Conservation (phyloP, 2,113 vertebrate genomes). For the Ptychochromis oligacanthus region DNA sequence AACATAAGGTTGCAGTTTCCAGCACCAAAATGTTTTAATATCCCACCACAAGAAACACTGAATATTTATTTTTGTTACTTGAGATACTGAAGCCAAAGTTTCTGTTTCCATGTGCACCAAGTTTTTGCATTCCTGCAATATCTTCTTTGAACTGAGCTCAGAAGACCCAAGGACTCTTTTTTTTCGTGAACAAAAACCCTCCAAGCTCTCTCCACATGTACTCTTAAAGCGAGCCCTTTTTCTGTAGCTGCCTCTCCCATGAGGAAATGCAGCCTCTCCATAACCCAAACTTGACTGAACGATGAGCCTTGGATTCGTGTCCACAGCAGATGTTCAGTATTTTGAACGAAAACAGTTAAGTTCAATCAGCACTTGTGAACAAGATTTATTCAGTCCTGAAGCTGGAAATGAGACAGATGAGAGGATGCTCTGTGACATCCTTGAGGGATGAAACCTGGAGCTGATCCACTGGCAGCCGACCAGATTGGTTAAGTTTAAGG, state of each 20-base stretch:
- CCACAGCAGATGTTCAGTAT: neutral
- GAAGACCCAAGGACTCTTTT: neutral
- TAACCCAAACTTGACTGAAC: neutral
- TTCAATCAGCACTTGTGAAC: neutral
- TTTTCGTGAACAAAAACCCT: neutral
- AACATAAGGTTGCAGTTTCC: neutral
- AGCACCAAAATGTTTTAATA: neutral
- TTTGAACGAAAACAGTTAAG: neutral
- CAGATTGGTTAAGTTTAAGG: conserved; percentile 2
- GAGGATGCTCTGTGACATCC: conserved; percentile 11
- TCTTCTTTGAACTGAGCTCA: neutral
- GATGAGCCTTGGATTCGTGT: neutral
- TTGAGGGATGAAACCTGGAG: conserved; percentile 18
- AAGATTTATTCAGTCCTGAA: neutral
- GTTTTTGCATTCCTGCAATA: neutral
- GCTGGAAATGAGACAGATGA: neutral
- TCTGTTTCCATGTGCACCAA: neutral
- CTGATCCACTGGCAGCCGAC: conserved; percentile 8
- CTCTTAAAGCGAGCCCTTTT: neutral
- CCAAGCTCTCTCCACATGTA: neutral
- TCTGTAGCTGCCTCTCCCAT: accelerated
- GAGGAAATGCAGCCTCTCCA: neutral
- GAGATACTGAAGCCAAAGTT: neutral
- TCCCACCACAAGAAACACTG: accelerated
- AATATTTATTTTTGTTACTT: neutral